Evolutionary conservation across 2,888 invertebrate genomes (phyloP).

Genomic region (Cheilosia urbana): DNA sequence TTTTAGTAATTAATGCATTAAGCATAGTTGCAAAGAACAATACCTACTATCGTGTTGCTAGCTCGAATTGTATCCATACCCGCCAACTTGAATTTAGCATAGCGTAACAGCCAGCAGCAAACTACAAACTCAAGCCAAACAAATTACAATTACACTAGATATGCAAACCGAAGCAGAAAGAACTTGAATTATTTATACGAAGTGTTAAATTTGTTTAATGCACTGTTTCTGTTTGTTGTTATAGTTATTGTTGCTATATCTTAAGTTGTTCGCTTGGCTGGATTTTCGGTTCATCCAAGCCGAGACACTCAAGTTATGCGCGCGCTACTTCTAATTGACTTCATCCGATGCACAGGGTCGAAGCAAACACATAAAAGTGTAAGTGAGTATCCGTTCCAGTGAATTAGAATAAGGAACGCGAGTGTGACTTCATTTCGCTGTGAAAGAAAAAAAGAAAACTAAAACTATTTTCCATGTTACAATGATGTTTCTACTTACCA

Average conservation of each 20-base stretch:
- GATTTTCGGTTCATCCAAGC: slow-evolving; percentile 44
- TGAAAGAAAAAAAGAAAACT: neutral
- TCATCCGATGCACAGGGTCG: neutral
- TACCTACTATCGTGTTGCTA: neutral
- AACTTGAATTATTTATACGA: slow-evolving; percentile 27
- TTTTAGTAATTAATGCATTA: neutral
- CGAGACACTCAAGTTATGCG: slow-evolving; percentile 28
- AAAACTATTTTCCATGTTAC: slow-evolving; percentile 17
- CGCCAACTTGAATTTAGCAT: slow-evolving; percentile 8
- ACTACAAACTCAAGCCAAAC: slow-evolving; percentile 1
- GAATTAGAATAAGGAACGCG: slow-evolving; percentile 24
- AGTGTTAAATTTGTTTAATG: slow-evolving; percentile 52
- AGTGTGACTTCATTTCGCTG: slow-evolving; percentile 11
- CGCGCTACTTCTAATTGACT: slow-evolving; percentile 47
- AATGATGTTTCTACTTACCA: slow-evolving; percentile 12
- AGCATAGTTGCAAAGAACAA: neutral
- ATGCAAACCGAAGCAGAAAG: slow-evolving; percentile 33
- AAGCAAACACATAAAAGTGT: slow-evolving; percentile 23
- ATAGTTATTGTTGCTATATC: neutral
- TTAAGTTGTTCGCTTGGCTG: slow-evolving; percentile 48
- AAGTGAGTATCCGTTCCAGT: slow-evolving; percentile 45
- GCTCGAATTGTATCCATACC: slow-evolving; percentile 8
- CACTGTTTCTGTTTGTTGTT: slow-evolving; percentile 13
- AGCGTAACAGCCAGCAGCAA: slow-evolving; percentile 3
- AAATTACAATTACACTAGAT: slow-evolving; percentile 15